phyloP scores from a whole-genome alignment of 2,113 vertebrate genomes.

The Amphilophus citrinellus region DNA sequence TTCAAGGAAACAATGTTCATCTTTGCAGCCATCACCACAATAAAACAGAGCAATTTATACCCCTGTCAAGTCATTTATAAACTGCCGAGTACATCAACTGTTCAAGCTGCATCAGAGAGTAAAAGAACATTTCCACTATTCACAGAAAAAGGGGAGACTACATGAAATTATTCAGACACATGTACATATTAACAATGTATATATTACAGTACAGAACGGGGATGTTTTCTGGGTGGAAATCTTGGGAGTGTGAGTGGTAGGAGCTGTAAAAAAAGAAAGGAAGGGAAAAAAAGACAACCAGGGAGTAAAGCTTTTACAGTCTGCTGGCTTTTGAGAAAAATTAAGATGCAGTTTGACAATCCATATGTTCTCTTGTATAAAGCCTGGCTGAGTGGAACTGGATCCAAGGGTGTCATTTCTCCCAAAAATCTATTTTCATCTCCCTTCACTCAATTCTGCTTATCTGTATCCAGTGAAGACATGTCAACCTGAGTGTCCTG shows the following conservation, averaged over 20 bases:
- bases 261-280: constrained; percentile 55
- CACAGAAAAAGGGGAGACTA: constrained; percentile 68
- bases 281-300: constrained; percentile 32
- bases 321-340: constrained; percentile 61
- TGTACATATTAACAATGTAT: constrained; percentile 79
- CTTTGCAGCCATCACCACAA: constrained; percentile 82
- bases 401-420: constrained; percentile 6
- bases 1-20: constrained; percentile 47
- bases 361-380: constrained; percentile 4
- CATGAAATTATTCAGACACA: constrained; percentile 76
- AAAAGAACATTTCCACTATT: constrained; percentile 63
- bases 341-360: constrained; percentile 51
- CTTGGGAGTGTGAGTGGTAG: constrained; percentile 41
- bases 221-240: constrained; percentile 56
- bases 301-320: constrained; percentile 60
- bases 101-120: constrained; percentile 76
- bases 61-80: constrained; percentile 47
- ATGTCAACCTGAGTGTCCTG: constrained; percentile 55
- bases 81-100: constrained; percentile 70
- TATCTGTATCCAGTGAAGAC: constrained; percentile 32
- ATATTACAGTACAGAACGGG: constrained; percentile 70
- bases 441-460: constrained; percentile 2
- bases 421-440: constrained; percentile 5
- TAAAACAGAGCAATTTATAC: constrained; percentile 64
- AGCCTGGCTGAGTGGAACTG: constrained; percentile 29